Conservation (phyloP, 2,888 invertebrate genomes). For the Sinohyriopsis cumingii region DNA sequence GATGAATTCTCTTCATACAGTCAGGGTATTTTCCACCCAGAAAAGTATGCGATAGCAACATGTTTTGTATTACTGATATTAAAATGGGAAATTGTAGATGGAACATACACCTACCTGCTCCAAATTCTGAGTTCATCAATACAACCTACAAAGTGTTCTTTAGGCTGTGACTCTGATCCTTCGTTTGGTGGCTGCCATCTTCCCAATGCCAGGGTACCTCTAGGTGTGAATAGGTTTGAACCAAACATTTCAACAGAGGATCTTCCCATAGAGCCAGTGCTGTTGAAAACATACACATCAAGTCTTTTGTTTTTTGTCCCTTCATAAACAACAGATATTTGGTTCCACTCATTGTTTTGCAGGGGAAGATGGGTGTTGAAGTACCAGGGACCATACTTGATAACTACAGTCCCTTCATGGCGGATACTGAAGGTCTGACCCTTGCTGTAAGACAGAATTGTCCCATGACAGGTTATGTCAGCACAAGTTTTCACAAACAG, state of each 20-base stretch:
- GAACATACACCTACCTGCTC: slow-evolving; percentile 25
- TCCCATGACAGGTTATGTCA: slow-evolving; percentile 23
- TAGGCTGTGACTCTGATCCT: slow-evolving; percentile 15
- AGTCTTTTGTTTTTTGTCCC: slow-evolving; percentile 4
- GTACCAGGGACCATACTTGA: slow-evolving; percentile 9
- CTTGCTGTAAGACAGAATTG: slow-evolving; percentile 36
- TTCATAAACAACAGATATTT: slow-evolving; percentile 23
- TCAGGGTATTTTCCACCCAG: too few species aligned
- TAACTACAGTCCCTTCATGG: slow-evolving; percentile 10
- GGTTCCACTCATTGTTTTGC: slow-evolving; percentile 30
- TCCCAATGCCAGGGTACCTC: slow-evolving; percentile 36
- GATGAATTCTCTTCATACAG: too few species aligned
- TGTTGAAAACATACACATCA: slow-evolving; percentile 18
- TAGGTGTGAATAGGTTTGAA: slow-evolving; percentile 7
- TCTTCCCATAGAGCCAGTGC: slow-evolving; percentile 7
- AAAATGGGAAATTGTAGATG: not conserved
- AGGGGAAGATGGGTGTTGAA: slow-evolving; percentile 22
- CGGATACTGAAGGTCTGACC: slow-evolving; percentile 23
- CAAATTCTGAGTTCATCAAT: slow-evolving; percentile 46
- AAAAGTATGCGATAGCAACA: too few species aligned
- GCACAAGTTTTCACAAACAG: slow-evolving; percentile 36
- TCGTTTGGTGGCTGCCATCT: slow-evolving; percentile 34
- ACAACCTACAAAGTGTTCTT: slow-evolving; percentile 33
- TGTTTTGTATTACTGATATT: too few species aligned
- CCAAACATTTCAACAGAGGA: slow-evolving; percentile 4